Evolutionary conservation across 1,140 invertebrate genomes (phyloP).

Genomic region (Coenobita brevimanus): DNA sequence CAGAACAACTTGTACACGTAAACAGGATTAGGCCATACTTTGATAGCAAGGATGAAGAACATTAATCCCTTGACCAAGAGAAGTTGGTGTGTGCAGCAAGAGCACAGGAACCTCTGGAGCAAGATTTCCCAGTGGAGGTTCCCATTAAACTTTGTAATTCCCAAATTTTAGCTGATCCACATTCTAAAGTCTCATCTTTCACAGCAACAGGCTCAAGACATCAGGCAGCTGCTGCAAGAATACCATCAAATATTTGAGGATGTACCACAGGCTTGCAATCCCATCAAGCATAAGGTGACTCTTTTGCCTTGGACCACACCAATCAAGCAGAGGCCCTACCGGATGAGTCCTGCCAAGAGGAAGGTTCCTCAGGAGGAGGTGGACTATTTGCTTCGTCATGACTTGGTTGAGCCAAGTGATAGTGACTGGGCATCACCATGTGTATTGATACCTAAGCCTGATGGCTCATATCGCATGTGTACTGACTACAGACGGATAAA

Average conservation of each 20-base stretch:
- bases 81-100: not conserved
- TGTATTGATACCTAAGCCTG: slow-evolving; percentile 4
- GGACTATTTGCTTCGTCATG: not conserved
- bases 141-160: slow-evolving; percentile 9
- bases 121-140: not conserved
- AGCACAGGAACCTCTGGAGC: not conserved
- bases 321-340: not conserved
- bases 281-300: slow-evolving; percentile 2
- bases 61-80: not conserved
- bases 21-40: not conserved
- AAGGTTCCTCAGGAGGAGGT: not conserved
- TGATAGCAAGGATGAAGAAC: not conserved
- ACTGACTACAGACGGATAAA: slow-evolving; percentile 13
- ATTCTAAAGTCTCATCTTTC: slow-evolving; percentile 8
- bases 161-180: slow-evolving; percentile 13
- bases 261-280: not conserved
- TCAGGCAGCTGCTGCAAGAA: not conserved
- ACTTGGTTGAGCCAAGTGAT: slow-evolving; percentile 5
- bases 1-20: not conserved
- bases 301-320: not conserved
- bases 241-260: not conserved
- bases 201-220: not conserved
- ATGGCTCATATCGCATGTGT: slow-evolving; percentile 5
- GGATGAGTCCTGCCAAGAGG: not conserved
- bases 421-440: slow-evolving; percentile 4